These are phyloP conservation scores for Zaprionus africanus DNA, from an alignment of 1,140 invertebrate species.

Conservation along the genomic window DNA sequence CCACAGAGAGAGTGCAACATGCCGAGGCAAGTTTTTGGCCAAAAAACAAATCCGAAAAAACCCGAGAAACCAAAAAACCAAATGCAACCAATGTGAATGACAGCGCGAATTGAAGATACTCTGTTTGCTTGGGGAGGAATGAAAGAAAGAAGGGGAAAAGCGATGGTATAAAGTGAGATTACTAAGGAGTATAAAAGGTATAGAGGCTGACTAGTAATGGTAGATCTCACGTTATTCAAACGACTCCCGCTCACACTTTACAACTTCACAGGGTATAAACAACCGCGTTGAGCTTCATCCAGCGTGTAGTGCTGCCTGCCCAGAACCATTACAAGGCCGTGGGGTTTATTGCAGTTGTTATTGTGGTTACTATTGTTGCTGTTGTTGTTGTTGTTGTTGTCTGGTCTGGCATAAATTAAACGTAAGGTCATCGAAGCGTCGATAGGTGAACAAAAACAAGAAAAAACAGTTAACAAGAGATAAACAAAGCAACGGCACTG, in stretches of 20 bases:
- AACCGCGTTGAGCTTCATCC: constrained; percentile 16
- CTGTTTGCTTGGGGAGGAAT: background rate
- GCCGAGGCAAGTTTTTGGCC: constrained; percentile 40
- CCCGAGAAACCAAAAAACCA: background rate
- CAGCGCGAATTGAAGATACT: constrained; percentile 7
- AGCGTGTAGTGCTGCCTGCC: constrained; percentile 5
- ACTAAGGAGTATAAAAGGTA: background rate
- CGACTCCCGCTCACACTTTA: background rate
- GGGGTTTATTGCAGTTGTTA: constrained; percentile 25
- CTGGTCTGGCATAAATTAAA: constrained; percentile 48
- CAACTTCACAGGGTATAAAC: background rate
- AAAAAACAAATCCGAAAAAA: constrained; percentile 19
- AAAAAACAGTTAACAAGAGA: constrained; percentile 47
- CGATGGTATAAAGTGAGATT: background rate
- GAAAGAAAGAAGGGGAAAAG: background rate
- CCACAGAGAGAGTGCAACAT: constrained; percentile 49
- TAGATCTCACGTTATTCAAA: background rate
- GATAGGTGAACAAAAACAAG: constrained; percentile 36
- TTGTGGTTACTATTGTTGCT: constrained; percentile 11
- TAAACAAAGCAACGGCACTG: constrained; percentile 47
- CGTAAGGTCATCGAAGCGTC: constrained; percentile 52
- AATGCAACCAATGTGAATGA: background rate
- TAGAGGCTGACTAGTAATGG: background rate
- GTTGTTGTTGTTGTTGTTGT: constrained; percentile 12
- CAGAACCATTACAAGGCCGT: constrained; percentile 47